Percentiles rank a stretch among this genome's conserved stretches.
These are phyloP conservation scores for Phytoseiulus persimilis DNA, from an alignment of 2,888 invertebrate species.

Conservation along the genomic window DNA sequence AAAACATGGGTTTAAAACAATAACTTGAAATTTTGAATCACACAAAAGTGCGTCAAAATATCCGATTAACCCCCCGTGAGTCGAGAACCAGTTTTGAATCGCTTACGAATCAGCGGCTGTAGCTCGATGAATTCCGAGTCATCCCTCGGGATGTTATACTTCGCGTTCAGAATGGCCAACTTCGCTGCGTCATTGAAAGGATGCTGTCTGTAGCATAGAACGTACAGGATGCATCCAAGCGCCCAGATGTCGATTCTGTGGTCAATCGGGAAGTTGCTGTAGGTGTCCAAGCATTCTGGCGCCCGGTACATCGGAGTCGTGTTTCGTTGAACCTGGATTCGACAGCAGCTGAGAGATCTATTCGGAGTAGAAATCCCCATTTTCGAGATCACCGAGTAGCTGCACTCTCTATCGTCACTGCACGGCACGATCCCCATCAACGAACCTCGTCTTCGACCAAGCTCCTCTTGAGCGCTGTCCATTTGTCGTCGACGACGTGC, in stretches of 20 bases:
- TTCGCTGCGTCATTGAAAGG: conserved; percentile 93
- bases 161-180: conserved; percentile 88
- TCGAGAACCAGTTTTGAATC: no score
- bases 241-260: conserved; percentile 91
- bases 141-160: conserved; percentile 71
- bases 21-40: conserved; percentile 46
- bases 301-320: conserved; percentile 77
- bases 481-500: conserved; percentile 72
- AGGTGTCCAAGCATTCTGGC: conserved; percentile 89
- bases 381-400: no score
- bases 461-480: conserved; percentile 84
- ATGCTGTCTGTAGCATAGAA: conserved; percentile 82
- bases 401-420: no score
- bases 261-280: conserved; percentile 88
- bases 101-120: conserved; percentile 77
- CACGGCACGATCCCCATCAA: no score
- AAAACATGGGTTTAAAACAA: no score
- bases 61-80: no score
- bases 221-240: conserved; percentile 85
- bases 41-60: not conserved
- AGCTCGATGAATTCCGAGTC: conserved; percentile 74
- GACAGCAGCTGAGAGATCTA: no score
- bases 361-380: conserved; percentile 33
- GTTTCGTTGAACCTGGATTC: conserved; percentile 54
- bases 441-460: conserved; percentile 83